Evolutionary conservation across 2,113 vertebrate genomes (phyloP).

Genomic region (Cepphus grylle): DNA sequence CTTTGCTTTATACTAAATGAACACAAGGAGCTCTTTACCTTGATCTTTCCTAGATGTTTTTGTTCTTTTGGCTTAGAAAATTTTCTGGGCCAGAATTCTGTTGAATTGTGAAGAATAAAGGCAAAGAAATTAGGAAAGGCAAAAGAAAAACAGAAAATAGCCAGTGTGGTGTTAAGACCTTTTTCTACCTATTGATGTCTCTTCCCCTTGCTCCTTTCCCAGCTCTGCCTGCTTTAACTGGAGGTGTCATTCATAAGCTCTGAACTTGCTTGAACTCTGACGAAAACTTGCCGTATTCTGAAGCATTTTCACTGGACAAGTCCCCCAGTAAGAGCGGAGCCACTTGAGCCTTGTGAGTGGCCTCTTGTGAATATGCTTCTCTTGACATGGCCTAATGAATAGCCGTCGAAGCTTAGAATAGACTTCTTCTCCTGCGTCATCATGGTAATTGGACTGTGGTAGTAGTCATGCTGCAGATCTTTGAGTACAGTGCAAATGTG

Average conservation of each 20-base stretch:
- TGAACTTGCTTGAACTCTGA: slow-evolving; percentile 1
- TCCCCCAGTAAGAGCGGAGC: neutral
- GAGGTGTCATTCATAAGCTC: neutral
- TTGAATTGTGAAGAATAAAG: neutral
- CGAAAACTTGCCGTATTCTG: neutral
- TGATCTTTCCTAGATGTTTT: neutral
- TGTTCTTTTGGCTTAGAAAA: neutral
- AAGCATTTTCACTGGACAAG: neutral
- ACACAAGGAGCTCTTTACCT: neutral
- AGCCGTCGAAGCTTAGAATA: neutral
- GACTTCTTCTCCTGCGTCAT: slow-evolving; percentile 8
- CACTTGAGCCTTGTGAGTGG: neutral
- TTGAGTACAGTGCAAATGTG: neutral
- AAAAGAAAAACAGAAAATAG: neutral
- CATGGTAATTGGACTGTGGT: neutral
- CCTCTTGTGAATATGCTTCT: neutral
- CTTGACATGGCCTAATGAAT: slow-evolving; percentile 3
- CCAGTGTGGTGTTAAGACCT: too few relatives aligned
- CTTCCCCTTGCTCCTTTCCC: neutral
- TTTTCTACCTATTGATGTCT: neutral
- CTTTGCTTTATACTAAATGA: neutral
- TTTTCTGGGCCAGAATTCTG: neutral
- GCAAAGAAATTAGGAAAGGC: neutral
- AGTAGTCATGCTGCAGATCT: neutral
- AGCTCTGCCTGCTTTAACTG: neutral